Evolutionary conservation across 2,888 invertebrate genomes (phyloP).

Genomic region (Caenorhabditis angaria): DNA sequence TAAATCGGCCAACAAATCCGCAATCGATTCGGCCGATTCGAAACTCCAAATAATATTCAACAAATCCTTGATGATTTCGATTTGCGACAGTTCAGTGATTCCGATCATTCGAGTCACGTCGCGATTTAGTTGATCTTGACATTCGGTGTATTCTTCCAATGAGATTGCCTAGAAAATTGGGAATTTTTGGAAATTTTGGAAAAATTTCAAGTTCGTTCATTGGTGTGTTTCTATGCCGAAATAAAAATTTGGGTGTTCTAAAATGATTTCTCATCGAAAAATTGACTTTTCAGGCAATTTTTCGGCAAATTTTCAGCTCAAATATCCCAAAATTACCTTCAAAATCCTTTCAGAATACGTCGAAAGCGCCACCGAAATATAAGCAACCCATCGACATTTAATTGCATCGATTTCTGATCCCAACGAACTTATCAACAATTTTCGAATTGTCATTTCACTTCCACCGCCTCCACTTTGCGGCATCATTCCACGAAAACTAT

Average conservation of each 20-base stretch:
- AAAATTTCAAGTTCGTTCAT: neutral
- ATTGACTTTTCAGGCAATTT: too few species aligned
- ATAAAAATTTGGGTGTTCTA: neutral
- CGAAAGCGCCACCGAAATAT: conserved; percentile 19
- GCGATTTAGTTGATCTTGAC: conserved; percentile 22
- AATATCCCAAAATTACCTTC: conserved; percentile 6
- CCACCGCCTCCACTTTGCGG: conserved; percentile 19
- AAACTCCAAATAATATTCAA: conserved; percentile 34
- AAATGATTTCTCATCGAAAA: neutral
- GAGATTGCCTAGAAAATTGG: conserved; percentile 21
- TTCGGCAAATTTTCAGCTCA: too few species aligned
- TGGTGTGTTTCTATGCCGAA: neutral
- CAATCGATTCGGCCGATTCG: conserved; percentile 22
- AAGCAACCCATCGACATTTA: conserved; percentile 31
- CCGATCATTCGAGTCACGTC: conserved; percentile 38
- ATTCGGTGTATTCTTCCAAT: conserved; percentile 36
- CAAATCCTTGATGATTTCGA: conserved; percentile 35
- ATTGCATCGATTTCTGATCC: conserved; percentile 26
- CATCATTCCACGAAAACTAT: conserved; percentile 34
- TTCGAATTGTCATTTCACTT: conserved; percentile 15
- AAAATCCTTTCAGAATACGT: conserved; percentile 28
- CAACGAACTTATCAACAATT: conserved; percentile 30
- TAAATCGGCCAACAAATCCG: conserved; percentile 43
- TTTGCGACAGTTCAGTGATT: conserved; percentile 26
- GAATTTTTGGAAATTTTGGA: neutral